Evolutionary conservation across 92 coral and sea anemone genomes (phyloP), one percentile per base, ranked within the genome.

Genomic region (Phenganax stokvisi): DNA sequence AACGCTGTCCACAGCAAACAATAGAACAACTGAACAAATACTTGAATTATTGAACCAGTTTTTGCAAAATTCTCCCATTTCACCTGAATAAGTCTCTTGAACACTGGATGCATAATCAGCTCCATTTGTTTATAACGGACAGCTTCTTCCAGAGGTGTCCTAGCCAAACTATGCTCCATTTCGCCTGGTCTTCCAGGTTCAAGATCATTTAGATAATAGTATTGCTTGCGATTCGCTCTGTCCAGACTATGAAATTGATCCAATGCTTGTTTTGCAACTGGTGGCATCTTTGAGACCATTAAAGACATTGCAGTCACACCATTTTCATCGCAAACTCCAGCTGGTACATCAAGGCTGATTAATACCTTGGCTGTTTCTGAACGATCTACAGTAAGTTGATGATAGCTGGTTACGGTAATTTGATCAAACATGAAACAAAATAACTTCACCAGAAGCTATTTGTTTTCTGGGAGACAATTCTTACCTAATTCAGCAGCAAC

Each of bases 241-340:
- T 96, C 96, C 2, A 93, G 89, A n/a, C 92, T 90, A 81, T 92
- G 99, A 77, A 96, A 92, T 86, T 96, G 99, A 53, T 92, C 96
- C 88, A 96, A 85, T 11, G 97, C 99, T 67, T 90, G 92, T 68
- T 92, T 96, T 47, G 99, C 99, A 7, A 96, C 99, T 9, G 99
- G 97, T 31, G 99, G 97, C 99, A 96, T 96, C 77, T 96, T 96
- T 58, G 99, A 87, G 44, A 96, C 92, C 97, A 96, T 96, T 15
- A 96, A 80, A 16, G 99, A 85, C 92, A 96, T 75, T 2, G 89
- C 96, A 71, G 91, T 84, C 80, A 83, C 84, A 47, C 99, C 99
- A 2, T 87, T 80, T 30, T 70, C 79, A 78, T 96, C 99, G 53
- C 89, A 90, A 7, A 90, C 96, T 2, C 97, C 99, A 0, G 97